phyloP scores from a whole-genome alignment of 2,113 vertebrate genomes.

The Siniperca chuatsi region DNA sequence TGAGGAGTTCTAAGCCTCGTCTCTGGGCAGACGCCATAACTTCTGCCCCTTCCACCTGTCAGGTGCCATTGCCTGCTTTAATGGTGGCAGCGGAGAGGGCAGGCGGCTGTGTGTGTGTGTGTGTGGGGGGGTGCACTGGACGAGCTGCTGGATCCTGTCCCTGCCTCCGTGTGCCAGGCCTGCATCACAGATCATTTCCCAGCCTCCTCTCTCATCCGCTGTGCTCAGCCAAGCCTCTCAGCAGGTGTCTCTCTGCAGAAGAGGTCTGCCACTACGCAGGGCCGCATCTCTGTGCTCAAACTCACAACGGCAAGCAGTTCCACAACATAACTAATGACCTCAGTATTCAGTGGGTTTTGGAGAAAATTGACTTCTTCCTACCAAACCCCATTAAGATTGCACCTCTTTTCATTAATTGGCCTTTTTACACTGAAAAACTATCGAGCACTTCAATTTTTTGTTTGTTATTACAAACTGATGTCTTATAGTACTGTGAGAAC shows the following conservation, averaged over 20 bases:
- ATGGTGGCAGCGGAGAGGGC: conserved; percentile 47
- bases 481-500: background rate
- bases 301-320: conserved; percentile 38
- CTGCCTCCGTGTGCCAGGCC: conserved; percentile 69
- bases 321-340: conserved; percentile 36
- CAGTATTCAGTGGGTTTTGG: conserved; percentile 12
- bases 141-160: conserved; percentile 67
- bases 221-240: conserved; percentile 77
- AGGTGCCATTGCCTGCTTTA: conserved; percentile 78
- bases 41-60: conserved; percentile 79
- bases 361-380: background rate
- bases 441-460: background rate
- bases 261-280: conserved; percentile 59
- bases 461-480: conserved; percentile 11
- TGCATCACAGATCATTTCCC: conserved; percentile 76
- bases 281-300: conserved; percentile 54
- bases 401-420: background rate
- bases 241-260: conserved; percentile 76
- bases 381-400: background rate
- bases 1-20: conserved; percentile 62
- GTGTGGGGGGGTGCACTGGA: conserved; percentile 35
- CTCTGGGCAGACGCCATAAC: conserved; percentile 69
- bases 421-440: background rate
- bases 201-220: conserved; percentile 62
- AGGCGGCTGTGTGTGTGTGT: background rate